Conservation (phyloP, 2,888 invertebrate genomes). For the Ethmia dodecea region DNA sequence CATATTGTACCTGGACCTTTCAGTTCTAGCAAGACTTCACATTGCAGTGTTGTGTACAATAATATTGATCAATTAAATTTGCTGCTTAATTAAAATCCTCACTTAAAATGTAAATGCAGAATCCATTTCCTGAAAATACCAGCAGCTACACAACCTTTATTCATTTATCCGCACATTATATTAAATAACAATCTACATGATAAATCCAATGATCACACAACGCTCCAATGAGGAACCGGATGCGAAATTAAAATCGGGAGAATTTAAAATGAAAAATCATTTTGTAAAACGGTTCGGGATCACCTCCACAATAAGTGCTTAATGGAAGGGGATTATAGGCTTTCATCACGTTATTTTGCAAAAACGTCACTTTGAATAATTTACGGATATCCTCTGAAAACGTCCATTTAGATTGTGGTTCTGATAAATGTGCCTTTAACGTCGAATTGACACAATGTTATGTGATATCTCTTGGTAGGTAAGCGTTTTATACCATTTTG, state of each 20-base stretch:
- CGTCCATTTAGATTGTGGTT: conserved; percentile 36
- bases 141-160: neutral
- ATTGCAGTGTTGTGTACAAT: too few relatives aligned
- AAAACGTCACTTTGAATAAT: conserved; percentile 45
- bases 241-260: conserved; percentile 9
- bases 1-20: too few relatives aligned
- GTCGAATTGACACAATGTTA: too few relatives aligned
- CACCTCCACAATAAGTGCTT: conserved; percentile 16
- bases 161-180: conserved; percentile 20
- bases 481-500: too few relatives aligned
- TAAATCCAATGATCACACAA: conserved; percentile 8
- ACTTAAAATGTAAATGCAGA: neutral
- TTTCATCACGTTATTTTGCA: conserved; percentile 43
- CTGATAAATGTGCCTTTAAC: too few relatives aligned
- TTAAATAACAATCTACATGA: conserved; percentile 5
- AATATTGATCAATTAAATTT: too few relatives aligned
- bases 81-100: too few relatives aligned
- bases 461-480: too few relatives aligned
- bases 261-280: conserved; percentile 7
- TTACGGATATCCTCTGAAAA: conserved; percentile 28
- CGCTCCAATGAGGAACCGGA: conserved; percentile 4
- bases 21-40: too few relatives aligned
- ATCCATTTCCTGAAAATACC: neutral
- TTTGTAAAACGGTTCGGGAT: conserved; percentile 8
- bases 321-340: conserved; percentile 41